Conservation (phyloP, 2,888 invertebrate species). For the Sycophila texana region DNA sequence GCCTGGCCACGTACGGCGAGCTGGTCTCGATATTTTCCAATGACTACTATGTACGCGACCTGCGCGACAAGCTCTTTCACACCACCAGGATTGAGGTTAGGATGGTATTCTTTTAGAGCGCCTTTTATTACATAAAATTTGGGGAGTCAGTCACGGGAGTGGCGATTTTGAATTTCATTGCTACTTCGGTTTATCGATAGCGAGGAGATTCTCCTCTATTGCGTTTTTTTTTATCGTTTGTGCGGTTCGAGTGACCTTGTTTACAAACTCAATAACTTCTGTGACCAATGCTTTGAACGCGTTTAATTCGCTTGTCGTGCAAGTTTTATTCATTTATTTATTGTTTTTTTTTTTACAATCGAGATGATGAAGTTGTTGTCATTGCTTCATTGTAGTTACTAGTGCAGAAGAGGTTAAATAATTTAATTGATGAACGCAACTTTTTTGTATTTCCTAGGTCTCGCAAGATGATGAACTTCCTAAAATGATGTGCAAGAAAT, state of each 20-base stretch:
- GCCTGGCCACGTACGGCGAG: constrained; percentile 59
- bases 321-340: background rate
- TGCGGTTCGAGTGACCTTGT: background rate
- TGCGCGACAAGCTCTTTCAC: constrained; percentile 59
- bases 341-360: background rate
- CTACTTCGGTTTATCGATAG: background rate
- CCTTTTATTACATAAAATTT: constrained; percentile 21
- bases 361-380: background rate
- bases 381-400: background rate
- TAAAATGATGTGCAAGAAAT: constrained; percentile 62
- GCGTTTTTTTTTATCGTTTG: background rate
- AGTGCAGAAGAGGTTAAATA: background rate
- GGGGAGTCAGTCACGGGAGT: background rate
- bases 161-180: background rate
- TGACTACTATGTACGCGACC: constrained; percentile 50
- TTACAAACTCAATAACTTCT: too few species aligned
- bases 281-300: too few species aligned
- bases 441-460: constrained; percentile 54
- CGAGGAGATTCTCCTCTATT: background rate
- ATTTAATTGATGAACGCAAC: background rate
- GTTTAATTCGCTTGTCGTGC: background rate
- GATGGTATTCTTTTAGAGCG: background rate
- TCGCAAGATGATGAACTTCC: constrained; percentile 58
- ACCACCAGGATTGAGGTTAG: constrained; percentile 59
- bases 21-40: constrained; percentile 59